Conservation (phyloP, 2,113 vertebrate genomes). For the Pitta sordida region DNA sequence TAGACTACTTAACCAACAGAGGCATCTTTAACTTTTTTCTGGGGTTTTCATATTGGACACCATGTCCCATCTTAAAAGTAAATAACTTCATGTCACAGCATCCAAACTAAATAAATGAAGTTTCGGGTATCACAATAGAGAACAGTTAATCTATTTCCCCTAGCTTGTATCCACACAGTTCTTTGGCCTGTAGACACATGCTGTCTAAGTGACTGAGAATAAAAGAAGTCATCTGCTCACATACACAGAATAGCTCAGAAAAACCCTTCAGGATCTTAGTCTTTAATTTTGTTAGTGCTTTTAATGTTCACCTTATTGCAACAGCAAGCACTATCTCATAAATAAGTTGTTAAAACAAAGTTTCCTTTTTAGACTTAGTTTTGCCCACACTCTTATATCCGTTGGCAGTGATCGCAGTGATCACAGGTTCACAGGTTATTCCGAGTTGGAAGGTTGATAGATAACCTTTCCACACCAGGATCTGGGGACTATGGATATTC, state of each 20-base stretch:
- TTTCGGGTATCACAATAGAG: neutral
- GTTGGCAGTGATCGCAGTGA: neutral
- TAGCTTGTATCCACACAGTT: neutral
- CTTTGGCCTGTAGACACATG: neutral
- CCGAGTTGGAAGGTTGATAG: too few relatives aligned
- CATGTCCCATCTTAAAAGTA: neutral
- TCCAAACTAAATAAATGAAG: slow-evolving; percentile 6
- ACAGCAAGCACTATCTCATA: neutral
- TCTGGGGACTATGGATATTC: neutral
- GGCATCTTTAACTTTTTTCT: neutral
- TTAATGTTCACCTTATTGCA: neutral
- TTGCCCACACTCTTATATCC: neutral
- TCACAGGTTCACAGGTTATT: too few relatives aligned
- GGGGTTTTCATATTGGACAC: neutral
- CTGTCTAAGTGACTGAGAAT: neutral
- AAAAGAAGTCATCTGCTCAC: neutral
- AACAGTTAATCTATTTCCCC: neutral
- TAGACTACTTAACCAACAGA: neutral
- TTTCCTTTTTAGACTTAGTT: neutral
- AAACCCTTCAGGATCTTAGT: neutral
- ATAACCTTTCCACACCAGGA: neutral
- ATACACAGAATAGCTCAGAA: neutral
- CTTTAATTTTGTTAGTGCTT: neutral
- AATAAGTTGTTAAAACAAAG: neutral
- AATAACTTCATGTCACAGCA: neutral